Evolutionary conservation across 2,113 vertebrate species (phyloP).

Genomic region (Panthera leo): DNA sequence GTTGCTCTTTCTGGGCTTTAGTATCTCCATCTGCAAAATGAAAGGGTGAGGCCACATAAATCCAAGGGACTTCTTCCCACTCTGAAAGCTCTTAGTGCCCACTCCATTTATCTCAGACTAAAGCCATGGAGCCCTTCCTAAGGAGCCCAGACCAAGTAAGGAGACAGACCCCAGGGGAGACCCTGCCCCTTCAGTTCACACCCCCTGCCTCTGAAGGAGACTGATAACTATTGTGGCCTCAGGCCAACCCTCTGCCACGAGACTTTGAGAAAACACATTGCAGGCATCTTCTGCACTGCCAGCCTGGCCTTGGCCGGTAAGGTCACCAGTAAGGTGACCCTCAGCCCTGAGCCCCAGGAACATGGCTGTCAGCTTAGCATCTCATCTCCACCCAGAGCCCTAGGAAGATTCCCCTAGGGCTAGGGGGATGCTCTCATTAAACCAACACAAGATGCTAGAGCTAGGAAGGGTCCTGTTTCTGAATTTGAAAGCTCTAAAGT

Average conservation of each 20-base stretch:
- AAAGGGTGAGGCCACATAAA: background rate
- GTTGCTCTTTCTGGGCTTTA: background rate
- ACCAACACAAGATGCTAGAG: background rate
- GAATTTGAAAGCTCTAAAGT: slow-evolving; percentile 41
- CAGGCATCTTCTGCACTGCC: background rate
- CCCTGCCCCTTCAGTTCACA: background rate
- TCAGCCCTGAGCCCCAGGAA: background rate
- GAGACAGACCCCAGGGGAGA: background rate
- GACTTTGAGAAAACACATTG: background rate
- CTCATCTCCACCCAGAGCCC: background rate
- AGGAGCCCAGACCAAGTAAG: background rate
- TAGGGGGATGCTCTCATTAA: background rate
- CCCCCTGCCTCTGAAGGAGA: background rate
- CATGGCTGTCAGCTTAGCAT: background rate
- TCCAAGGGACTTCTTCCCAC: background rate
- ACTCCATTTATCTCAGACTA: background rate
- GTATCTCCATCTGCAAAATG: background rate
- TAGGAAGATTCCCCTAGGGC: background rate
- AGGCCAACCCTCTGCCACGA: background rate
- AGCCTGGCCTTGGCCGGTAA: background rate
- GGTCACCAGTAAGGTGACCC: background rate
- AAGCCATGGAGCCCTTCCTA: background rate
- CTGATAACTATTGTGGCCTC: background rate
- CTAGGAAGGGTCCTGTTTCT: slow-evolving; percentile 39
- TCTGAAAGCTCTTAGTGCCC: background rate